phyloP scores from a whole-genome alignment of 2,797 vertebrate genomes.

The Oryzias dopingdopingensis region DNA sequence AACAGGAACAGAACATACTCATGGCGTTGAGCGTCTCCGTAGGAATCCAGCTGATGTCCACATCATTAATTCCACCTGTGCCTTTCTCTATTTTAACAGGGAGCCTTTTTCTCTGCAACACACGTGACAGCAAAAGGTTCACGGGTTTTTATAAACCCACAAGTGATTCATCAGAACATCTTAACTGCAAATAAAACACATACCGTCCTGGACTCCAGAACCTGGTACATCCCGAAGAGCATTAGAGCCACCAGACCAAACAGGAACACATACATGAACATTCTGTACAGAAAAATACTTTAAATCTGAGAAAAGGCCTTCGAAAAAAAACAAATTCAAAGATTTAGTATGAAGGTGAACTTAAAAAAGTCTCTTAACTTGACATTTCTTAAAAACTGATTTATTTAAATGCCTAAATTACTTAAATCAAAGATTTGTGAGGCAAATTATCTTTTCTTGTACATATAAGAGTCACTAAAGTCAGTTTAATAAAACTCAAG shows the following conservation, averaged over 20 bases:
- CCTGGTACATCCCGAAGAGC: constrained; percentile 75
- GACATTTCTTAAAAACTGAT: too few relatives aligned
- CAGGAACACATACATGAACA: constrained; percentile 82
- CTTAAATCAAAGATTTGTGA: too few relatives aligned
- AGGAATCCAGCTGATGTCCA: constrained; percentile 84
- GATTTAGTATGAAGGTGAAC: neutral
- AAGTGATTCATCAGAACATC: neutral
- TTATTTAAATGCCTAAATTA: too few relatives aligned
- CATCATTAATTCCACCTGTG: constrained; percentile 68
- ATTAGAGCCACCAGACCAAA: constrained; percentile 68
- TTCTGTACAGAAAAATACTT: constrained; percentile 40
- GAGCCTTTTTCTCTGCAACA: constrained; percentile 73
- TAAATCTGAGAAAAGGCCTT: neutral
- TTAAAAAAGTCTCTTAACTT: neutral
- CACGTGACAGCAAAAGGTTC: constrained; percentile 11
- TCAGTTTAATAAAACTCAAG: too few relatives aligned
- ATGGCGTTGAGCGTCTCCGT: constrained; percentile 80
- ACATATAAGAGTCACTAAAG: too few relatives aligned
- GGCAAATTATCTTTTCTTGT: too few relatives aligned
- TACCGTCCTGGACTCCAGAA: constrained; percentile 78
- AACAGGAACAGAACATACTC: constrained; percentile 60
- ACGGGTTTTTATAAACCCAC: neutral
- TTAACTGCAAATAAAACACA: constrained; percentile 18
- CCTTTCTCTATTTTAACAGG: constrained; percentile 77
- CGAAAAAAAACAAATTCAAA: neutral